Evolutionary conservation across 2,888 invertebrate genomes (phyloP), one percentile per base, ranked within the genome.

Genomic region (Fabriciana adippe): DNA sequence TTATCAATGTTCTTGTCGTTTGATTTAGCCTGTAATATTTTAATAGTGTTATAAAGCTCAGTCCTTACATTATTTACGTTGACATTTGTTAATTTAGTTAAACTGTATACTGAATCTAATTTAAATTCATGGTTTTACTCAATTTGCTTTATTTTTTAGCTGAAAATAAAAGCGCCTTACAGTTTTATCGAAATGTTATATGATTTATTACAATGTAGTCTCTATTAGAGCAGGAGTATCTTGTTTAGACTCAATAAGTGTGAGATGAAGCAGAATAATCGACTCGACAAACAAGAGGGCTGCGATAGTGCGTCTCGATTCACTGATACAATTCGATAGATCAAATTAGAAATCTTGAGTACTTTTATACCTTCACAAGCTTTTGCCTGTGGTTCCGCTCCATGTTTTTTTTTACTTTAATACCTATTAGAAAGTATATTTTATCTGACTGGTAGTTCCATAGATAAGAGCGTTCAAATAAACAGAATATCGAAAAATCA

Each of bases 201-300:
- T 64, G 62, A 41, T 21, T 62, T 21, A 53, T 53, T 62, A 70
- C 70, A 65, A 67, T 67, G 61, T 53, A 41, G 21, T 71, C 57
- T 62, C 64, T 69, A 64, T 61, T 69, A 71, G 53, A 69, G 59
- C 56, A 62, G 57, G 62, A 69, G 66, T 64, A 72, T 72, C 74
- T 76, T 76, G 74, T 80, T 77, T 76, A 75, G 74, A 76, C 83
- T 87, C 88, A 90, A 90, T 90, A 90, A 87, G 82, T 79, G 87
- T 85, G 83, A 87, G 86, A 89, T 86, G 90, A 88, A 86, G 88
- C 83, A 89, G 87, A 90, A 91, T 90, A 90, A 91, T 91, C 90
- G 89, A 87, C 85, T 82, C 83, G 90, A 90, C 90, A 91, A 90
- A 91, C 90, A 90, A 87, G 89, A 87, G 90, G 88, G 89, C 80